Conservation (phyloP, 1,140 invertebrate species). For the Bombus fervidus region DNA sequence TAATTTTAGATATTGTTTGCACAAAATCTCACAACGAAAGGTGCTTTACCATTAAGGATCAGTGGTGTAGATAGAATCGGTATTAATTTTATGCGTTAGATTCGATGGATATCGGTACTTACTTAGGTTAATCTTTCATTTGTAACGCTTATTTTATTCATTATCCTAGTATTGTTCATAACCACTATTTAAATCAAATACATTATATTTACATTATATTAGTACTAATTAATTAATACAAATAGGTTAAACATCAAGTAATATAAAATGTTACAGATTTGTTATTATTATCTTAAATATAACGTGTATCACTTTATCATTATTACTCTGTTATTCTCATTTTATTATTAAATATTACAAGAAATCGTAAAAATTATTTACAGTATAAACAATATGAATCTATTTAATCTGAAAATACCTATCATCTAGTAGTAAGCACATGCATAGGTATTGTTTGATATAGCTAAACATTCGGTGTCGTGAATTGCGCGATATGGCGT, state of each 20-base stretch:
- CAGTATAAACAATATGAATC: background rate
- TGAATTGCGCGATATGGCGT: background rate
- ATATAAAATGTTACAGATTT: background rate
- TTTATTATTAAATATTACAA: background rate
- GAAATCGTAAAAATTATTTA: background rate
- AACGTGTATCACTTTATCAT: background rate
- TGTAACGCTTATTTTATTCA: no score
- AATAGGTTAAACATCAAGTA: no score
- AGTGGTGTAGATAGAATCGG: background rate
- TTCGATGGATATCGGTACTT: no score
- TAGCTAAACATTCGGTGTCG: background rate
- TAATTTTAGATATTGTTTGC: constrained; percentile 47
- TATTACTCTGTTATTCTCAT: background rate
- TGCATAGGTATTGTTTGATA: no score
- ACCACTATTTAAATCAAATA: no score
- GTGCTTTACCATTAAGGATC: constrained; percentile 37
- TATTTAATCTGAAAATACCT: background rate
- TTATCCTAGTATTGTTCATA: no score
- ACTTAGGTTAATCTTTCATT: no score
- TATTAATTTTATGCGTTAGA: background rate
- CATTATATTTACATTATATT: no score
- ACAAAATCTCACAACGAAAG: background rate
- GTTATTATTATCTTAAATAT: background rate
- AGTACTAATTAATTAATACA: no score
- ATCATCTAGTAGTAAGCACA: background rate